Evolutionary conservation across 2,113 vertebrate species (phyloP).

Genomic region (Phycodurus eques): DNA sequence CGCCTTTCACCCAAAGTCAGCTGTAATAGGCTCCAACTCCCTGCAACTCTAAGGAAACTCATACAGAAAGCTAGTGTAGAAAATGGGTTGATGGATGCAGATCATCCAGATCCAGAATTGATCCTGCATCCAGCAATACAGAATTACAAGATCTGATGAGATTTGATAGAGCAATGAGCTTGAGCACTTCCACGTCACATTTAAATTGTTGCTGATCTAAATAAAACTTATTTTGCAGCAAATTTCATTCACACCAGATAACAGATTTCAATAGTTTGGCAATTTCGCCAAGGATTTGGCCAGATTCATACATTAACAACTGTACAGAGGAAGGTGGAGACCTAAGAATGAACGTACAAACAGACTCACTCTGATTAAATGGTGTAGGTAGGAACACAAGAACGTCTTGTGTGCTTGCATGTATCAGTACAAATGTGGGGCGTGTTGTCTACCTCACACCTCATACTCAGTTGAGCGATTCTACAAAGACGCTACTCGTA

Average conservation of each 20-base stretch:
- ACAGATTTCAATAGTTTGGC: not conserved
- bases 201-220: no score
- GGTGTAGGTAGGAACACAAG: not conserved
- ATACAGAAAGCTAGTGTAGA: not conserved
- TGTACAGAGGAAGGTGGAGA: not conserved
- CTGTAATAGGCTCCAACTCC: not conserved
- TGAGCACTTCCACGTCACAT: no score
- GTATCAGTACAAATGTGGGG: not conserved
- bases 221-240: no score
- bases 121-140: not conserved
- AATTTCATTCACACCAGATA: no score
- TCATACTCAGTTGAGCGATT: conserved; percentile 33
- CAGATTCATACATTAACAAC: not conserved
- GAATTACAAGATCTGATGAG: not conserved
- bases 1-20: no score
- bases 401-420: not conserved
- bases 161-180: not conserved
- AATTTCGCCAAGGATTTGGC: not conserved
- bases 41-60: not conserved
- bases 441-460: conserved; percentile 6
- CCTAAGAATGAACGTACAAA: not conserved
- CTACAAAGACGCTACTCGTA: conserved; percentile 30
- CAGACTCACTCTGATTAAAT: no score
- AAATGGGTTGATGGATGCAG: not conserved
- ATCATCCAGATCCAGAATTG: not conserved